Percentiles rank a stretch among this genome's conserved stretches.
Evolutionary conservation across 2,113 vertebrate species (phyloP).

Genomic region (Scomber colias): DNA sequence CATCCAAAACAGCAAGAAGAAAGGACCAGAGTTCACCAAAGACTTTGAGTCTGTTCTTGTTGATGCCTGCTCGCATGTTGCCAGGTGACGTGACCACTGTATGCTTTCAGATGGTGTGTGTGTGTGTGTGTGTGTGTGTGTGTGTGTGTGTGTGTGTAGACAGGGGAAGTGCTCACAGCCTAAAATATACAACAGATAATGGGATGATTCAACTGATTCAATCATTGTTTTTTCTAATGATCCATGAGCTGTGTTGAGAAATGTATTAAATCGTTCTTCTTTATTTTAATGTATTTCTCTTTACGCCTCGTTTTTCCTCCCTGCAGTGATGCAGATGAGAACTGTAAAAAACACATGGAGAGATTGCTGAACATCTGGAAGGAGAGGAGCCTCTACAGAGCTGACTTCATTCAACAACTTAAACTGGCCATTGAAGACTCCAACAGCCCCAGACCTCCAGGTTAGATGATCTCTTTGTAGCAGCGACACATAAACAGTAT

Average conservation of each 20-base stretch:
- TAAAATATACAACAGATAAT: not conserved
- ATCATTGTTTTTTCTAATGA: no score
- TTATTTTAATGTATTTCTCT: not conserved
- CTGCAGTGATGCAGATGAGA: constrained; percentile 93
- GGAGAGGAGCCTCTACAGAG: constrained; percentile 93
- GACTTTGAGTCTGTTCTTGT: constrained; percentile 97
- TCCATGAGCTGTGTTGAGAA: no score
- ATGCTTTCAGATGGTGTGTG: not conserved
- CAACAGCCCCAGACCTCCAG: constrained; percentile 92
- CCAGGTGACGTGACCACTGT: constrained; percentile 82
- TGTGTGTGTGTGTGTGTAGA: no score
- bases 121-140: no score
- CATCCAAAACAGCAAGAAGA: constrained; percentile 99
- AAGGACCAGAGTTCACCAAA: constrained; percentile 97
- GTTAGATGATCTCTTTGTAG: constrained; percentile 71
- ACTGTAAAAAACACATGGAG: constrained; percentile 96
- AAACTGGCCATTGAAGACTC: constrained; percentile 96
- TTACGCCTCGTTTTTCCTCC: not conserved
- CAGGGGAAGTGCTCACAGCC: no score
- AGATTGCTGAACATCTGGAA: constrained; percentile 98
- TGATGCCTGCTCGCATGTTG: constrained; percentile 97
- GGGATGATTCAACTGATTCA: no score
- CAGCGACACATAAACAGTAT: not conserved
- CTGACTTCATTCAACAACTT: constrained; percentile 97
- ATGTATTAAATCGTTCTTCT: no score